Percentiles rank a stretch among this genome's conserved stretches.
These are phyloP conservation scores for Hirtodrosophila histrioides DNA, from an alignment of 2,888 invertebrate genomes.

Conservation along the genomic window DNA sequence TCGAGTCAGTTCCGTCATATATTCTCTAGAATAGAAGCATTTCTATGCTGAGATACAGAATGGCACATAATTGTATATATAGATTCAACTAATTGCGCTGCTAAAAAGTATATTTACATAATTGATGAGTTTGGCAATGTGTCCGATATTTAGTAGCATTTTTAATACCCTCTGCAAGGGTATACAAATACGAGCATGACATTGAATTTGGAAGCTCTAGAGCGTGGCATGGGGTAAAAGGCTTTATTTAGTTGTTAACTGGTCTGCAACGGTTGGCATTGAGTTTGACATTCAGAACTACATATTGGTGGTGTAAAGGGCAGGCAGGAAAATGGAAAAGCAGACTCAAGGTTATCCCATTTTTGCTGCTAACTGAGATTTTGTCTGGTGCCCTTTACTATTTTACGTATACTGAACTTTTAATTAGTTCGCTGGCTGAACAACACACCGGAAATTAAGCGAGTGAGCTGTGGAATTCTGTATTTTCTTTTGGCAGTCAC, in stretches of 20 bases:
- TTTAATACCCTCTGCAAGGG: background rate
- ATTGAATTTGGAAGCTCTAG: slow-evolving; percentile 10
- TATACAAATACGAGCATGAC: background rate
- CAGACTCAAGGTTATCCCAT: slow-evolving; percentile 42
- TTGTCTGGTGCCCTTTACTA: slow-evolving; percentile 44
- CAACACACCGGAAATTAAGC: slow-evolving; percentile 78
- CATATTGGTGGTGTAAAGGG: slow-evolving; percentile 24
- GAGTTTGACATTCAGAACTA: slow-evolving; percentile 40
- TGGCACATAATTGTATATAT: too few relatives aligned
- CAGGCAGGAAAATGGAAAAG: slow-evolving; percentile 44
- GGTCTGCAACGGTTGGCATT: slow-evolving; percentile 35
- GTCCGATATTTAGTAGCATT: background rate
- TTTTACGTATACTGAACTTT: slow-evolving; percentile 65
- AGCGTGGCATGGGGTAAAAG: slow-evolving; percentile 12
- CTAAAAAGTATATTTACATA: too few relatives aligned
- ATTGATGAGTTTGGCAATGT: too few relatives aligned
- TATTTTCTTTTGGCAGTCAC: slow-evolving; percentile 43
- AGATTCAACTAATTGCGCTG: too few relatives aligned
- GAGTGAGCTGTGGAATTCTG: slow-evolving; percentile 56
- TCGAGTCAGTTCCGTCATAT: too few relatives aligned
- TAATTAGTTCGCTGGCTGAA: slow-evolving; percentile 74
- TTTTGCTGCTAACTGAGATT: slow-evolving; percentile 24
- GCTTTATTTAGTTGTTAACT: slow-evolving; percentile 24
- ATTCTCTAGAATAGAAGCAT: too few relatives aligned
- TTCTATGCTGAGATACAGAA: too few relatives aligned